Percentiles rank a stretch among this genome's conserved stretches.
These are phyloP conservation scores for Phortica okadai DNA, from an alignment of 2,888 invertebrate species.

Conservation along the genomic window DNA sequence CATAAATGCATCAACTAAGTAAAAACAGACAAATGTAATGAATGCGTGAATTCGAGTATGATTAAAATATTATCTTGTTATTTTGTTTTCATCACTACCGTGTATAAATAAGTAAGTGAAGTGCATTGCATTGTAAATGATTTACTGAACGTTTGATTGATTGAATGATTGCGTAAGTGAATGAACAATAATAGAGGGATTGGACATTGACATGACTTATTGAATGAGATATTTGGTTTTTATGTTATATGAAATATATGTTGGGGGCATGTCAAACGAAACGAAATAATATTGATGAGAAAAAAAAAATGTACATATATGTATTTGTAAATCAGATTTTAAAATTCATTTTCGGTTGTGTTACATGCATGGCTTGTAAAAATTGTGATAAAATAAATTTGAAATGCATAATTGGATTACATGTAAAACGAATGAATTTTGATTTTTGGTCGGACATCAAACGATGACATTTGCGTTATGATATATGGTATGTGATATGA, in stretches of 20 bases:
- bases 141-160: slow-evolving; percentile 12
- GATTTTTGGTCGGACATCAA: neutral
- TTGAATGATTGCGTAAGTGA: slow-evolving; percentile 29
- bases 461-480: neutral
- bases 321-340: neutral
- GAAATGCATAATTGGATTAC: neutral
- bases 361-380: neutral
- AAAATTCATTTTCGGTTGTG: neutral
- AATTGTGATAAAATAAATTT: neutral
- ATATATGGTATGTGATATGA: neutral
- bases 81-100: neutral
- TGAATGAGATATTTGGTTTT: neutral
- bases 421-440: neutral
- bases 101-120: neutral
- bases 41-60: neutral
- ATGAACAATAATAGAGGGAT: slow-evolving; percentile 10
- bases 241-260: neutral
- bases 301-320: neutral
- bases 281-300: neutral
- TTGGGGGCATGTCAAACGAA: neutral
- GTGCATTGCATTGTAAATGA: slow-evolving; percentile 12
- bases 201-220: slow-evolving; percentile 9
- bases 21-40: slow-evolving; percentile 7
- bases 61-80: neutral
- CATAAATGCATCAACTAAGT: slow-evolving; percentile 1